phyloP scores from a whole-genome alignment of 2,113 vertebrate genomes.

The Gavia stellata region DNA sequence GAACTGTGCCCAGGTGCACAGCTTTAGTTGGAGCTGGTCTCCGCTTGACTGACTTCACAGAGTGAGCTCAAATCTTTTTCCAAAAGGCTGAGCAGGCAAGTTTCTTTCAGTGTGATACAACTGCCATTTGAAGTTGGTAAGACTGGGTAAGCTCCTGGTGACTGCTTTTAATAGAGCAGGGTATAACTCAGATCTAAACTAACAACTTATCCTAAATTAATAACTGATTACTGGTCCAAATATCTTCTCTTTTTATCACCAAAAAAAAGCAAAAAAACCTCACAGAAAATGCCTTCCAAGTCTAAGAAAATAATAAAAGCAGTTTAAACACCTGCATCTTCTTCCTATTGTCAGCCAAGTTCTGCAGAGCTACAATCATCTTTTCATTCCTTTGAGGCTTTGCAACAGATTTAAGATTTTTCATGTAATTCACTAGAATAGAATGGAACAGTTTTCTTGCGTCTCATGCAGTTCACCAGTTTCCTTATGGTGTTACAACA shows the following conservation, averaged over 20 bases:
- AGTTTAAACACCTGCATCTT: not conserved
- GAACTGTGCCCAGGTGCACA: not conserved
- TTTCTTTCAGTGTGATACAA: not conserved
- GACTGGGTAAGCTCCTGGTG: not conserved
- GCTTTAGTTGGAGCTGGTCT: not conserved
- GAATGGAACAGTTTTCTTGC: not conserved
- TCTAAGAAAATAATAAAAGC: not conserved
- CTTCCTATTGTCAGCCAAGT: not conserved
- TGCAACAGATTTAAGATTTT: not conserved
- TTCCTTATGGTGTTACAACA: not conserved
- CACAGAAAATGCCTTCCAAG: not conserved
- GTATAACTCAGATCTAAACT: not conserved
- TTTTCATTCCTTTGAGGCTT: not conserved
- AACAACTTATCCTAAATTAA: not conserved
- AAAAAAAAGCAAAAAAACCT: too few species aligned
- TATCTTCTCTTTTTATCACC: not conserved
- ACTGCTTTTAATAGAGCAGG: not conserved
- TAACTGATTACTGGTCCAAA: not conserved
- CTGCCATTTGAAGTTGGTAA: not conserved
- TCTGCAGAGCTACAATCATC: not conserved
- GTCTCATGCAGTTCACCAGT: not conserved
- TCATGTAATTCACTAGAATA: not conserved
- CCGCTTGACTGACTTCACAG: not conserved
- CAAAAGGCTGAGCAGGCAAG: not conserved
- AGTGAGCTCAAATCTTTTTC: not conserved